Percentiles rank a stretch among this genome's conserved stretches.
Conservation (phyloP, 2,113 vertebrate genomes). For the Crotophaga sulcirostris region DNA sequence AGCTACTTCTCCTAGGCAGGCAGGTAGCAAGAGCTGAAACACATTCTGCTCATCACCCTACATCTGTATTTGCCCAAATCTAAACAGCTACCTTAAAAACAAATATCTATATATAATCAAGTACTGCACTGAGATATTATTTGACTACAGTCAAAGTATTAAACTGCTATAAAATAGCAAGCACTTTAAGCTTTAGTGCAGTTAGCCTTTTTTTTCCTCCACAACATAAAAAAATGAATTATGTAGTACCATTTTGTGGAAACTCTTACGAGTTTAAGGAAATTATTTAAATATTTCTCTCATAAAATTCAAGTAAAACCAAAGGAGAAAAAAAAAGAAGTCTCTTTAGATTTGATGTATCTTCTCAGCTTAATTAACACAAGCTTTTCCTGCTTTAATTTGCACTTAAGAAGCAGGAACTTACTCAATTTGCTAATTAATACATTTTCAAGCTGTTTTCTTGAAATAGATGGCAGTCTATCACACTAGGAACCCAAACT, state of each 20-base stretch:
- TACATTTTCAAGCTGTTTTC: conserved; percentile 79
- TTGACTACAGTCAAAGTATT: neutral
- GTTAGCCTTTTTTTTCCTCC: neutral
- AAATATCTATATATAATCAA: neutral
- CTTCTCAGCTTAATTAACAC: conserved; percentile 66
- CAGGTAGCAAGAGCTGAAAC: neutral
- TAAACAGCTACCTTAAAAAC: neutral
- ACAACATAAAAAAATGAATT: neutral
- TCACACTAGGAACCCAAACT: conserved; percentile 63
- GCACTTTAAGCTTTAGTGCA: neutral
- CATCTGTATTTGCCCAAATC: neutral
- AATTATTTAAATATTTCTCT: neutral
- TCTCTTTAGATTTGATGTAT: conserved; percentile 45
- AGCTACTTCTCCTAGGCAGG: neutral
- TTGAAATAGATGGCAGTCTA: conserved; percentile 70
- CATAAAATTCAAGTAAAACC: neutral
- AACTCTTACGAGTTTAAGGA: neutral
- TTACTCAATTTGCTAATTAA: conserved; percentile 82
- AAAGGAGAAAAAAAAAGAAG: neutral
- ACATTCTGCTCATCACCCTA: neutral
- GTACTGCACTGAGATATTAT: neutral
- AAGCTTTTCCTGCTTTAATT: conserved; percentile 75
- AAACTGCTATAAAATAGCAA: neutral
- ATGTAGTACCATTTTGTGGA: neutral
- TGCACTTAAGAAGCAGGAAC: conserved; percentile 77